Percentiles rank a stretch among this genome's conserved stretches.
Conservation (phyloP, 1,140 invertebrate species). For the Drosophila eugracilis region DNA sequence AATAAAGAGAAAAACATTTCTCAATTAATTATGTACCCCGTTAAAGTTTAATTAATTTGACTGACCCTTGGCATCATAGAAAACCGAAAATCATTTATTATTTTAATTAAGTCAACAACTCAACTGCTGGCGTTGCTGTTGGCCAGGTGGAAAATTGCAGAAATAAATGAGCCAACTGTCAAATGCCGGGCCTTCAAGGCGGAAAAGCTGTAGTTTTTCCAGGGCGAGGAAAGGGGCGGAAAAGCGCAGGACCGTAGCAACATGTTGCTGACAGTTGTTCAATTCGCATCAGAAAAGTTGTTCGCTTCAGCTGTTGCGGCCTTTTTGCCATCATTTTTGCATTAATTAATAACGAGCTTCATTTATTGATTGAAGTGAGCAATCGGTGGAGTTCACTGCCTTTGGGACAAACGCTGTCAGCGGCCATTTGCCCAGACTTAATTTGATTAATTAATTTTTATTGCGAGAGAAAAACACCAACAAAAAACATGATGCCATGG, state of each 20-base stretch:
- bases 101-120: constrained; percentile 73
- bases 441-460: constrained; percentile 64
- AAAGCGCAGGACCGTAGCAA: constrained; percentile 32
- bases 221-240: neutral
- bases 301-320: constrained; percentile 22
- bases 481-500: no score
- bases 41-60: constrained; percentile 22
- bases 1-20: no score
- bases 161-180: constrained; percentile 66
- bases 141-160: constrained; percentile 68
- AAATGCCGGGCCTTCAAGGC: constrained; percentile 45
- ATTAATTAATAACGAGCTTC: constrained; percentile 76
- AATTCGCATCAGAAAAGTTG: constrained; percentile 67
- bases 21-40: constrained; percentile 33
- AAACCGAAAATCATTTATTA: constrained; percentile 76
- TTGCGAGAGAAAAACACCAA: neutral
- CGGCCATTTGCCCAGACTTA: constrained; percentile 42
- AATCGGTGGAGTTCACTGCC: constrained; percentile 46
- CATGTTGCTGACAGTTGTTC: constrained; percentile 80
- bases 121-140: constrained; percentile 27
- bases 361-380: constrained; percentile 66
- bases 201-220: constrained; percentile 7
- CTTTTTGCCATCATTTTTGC: constrained; percentile 62
- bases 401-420: constrained; percentile 62
- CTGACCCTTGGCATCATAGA: constrained; percentile 23